Percentiles rank a stretch among this genome's conserved stretches.
Conservation (phyloP, 2,113 vertebrate genomes). For the Arvicanthis niloticus region DNA sequence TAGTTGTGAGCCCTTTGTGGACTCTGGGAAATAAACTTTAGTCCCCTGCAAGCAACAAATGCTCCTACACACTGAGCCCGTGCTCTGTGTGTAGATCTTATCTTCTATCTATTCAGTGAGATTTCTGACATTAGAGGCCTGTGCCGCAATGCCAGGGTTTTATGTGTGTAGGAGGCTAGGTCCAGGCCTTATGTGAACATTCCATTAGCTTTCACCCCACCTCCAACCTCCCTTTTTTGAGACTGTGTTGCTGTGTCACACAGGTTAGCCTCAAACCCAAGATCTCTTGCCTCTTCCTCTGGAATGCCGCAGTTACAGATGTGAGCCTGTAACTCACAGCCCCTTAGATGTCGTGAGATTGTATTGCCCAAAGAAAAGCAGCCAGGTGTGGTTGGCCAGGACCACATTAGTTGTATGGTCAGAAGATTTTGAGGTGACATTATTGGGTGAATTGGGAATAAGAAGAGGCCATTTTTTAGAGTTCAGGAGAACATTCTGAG, state of each 20-base stretch:
- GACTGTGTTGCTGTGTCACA: not conserved
- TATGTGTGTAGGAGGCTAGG: not conserved
- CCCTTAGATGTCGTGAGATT: rapidly evolving
- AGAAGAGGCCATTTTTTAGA: not conserved
- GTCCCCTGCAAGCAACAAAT: not conserved
- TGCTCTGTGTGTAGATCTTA: not conserved
- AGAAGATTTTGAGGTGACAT: not conserved
- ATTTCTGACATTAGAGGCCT: no score
- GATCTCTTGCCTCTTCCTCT: not conserved
- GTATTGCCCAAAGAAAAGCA: not conserved
- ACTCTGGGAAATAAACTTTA: no score
- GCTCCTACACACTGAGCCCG: not conserved
- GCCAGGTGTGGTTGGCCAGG: no score
- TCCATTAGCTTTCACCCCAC: not conserved
- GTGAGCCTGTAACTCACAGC: no score
- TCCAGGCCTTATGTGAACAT: not conserved
- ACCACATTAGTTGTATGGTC: no score
- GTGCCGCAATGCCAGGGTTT: no score
- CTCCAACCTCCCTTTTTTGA: no score
- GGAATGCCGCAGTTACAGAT: not conserved
- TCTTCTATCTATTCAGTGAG: not conserved
- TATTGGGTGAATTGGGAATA: not conserved
- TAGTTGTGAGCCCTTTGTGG: not conserved
- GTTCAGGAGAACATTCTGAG: not conserved
- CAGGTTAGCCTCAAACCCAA: not conserved